A percentile compares a stretch with the other conserved stretches of the same genome.
phyloP scores from a whole-genome alignment of 1,140 invertebrate species.

The Habropoda laboriosa region DNA sequence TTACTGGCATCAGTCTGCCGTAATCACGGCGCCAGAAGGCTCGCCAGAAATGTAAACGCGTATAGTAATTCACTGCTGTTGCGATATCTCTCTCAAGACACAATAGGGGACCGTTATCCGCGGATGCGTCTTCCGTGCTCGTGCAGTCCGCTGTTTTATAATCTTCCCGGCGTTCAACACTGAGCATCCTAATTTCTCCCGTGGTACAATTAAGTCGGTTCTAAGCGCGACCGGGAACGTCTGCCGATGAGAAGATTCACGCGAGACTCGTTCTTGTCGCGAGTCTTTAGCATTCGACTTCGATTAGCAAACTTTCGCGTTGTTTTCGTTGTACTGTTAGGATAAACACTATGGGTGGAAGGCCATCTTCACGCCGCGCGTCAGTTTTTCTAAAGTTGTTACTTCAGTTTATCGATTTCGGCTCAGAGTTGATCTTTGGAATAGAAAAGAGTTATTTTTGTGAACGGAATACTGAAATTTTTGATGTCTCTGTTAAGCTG shows the following conservation, averaged over 20 bases:
- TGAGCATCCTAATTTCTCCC: not conserved
- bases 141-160: conserved; percentile 14
- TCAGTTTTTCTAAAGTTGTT: too few relatives aligned
- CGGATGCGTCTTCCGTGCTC: conserved; percentile 6
- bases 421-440: too few relatives aligned
- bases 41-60: conserved; percentile 61
- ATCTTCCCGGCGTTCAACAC: not conserved
- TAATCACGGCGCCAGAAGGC: conserved; percentile 61
- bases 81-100: conserved; percentile 41
- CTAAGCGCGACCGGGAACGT: too few relatives aligned
- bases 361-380: too few relatives aligned
- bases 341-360: too few relatives aligned
- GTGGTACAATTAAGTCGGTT: not conserved
- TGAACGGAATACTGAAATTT: too few relatives aligned
- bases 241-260: not conserved
- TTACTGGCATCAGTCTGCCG: conserved; percentile 64
- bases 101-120: conserved; percentile 47
- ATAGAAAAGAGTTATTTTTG: too few relatives aligned
- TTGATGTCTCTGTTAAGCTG: too few relatives aligned
- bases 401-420: too few relatives aligned
- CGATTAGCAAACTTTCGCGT: too few relatives aligned
- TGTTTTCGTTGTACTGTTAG: too few relatives aligned
- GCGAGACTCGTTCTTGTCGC: not conserved
- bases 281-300: not conserved
- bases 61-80: conserved; percentile 55